phyloP scores from a whole-genome alignment of 2,113 vertebrate genomes.

The Seriola dumerili region DNA sequence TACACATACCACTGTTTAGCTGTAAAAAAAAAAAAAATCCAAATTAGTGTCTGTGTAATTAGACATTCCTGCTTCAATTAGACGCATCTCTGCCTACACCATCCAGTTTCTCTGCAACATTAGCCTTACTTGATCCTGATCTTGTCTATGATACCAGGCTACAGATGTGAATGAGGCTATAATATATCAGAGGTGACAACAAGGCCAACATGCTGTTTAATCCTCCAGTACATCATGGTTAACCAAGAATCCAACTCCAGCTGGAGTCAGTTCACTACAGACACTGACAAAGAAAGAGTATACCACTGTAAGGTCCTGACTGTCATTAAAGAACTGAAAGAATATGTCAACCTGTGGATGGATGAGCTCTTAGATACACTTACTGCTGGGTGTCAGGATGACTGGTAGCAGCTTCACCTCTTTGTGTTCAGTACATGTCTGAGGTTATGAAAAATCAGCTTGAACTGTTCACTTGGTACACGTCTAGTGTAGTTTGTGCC shows the following conservation, averaged over 20 bases:
- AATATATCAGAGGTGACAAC: constrained; percentile 25
- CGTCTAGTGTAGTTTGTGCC: not conserved
- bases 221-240: constrained; percentile 42
- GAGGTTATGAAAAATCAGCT: not conserved
- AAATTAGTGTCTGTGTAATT: constrained; percentile 1
- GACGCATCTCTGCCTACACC: not conserved
- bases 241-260: constrained; percentile 56
- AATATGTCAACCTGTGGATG: constrained; percentile 5
- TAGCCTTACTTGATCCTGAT: constrained; percentile 41
- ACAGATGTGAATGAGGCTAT: constrained; percentile 27
- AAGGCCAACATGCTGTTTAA: constrained; percentile 39
- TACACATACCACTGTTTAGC: not conserved
- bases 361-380: constrained; percentile 14
- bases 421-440: not conserved
- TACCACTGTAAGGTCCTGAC: constrained; percentile 18
- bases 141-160: constrained; percentile 12
- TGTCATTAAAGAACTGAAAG: constrained; percentile 29
- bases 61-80: not conserved
- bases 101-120: constrained; percentile 31
- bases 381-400: constrained; percentile 5
- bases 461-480: not conserved
- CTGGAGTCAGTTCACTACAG: constrained; percentile 27
- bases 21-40: not conserved
- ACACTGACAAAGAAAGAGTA: constrained; percentile 49
- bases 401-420: not conserved